Base-by-base conservation (phyloP, 2,888 invertebrate genomes). In the Acleris sparsana region DNA sequence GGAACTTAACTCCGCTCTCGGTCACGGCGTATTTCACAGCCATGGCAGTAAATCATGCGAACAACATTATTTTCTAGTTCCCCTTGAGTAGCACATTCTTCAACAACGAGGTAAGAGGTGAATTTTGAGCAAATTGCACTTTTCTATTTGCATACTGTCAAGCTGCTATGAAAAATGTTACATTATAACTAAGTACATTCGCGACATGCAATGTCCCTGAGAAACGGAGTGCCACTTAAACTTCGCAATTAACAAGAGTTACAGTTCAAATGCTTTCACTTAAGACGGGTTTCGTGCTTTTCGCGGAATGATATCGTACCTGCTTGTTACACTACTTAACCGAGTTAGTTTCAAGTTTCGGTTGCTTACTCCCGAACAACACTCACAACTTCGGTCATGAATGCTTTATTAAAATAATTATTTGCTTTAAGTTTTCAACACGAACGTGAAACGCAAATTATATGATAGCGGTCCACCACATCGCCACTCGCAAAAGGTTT, bases 171-270 rank as follows among this genome's bases (percentile, higher is more conserved):
- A 61, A 51, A 61, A 56, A 44, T 61, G 43, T 61, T 60, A 59
- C 58, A 51, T 51, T 51, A 51, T 65, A 55, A 53, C 20, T 13
- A 39, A 39, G 39, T 39, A 46, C n/a, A 57, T 22, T 20, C 13
- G n/a, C 44, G 33, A 33, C 65, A 65, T 65, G 65, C 65, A 56
- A 65, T 39, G 62, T n/a, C 60, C 60, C 55, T n/a, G 43, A 65
- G 64, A 46, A 51, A 44, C 43, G 46, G 51, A 53, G 33, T 11
- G 49, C 25, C 33, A 46, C 51, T 46, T 56, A 48, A 57, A 66
- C 46, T 66, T 66, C 16, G 17, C 57, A 66, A 66, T 57, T 66
- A 66, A 66, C 66, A 46, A 66, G 62, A 65, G 65, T 65, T 65
- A 51, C 64, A 60, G 65, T 57, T 57, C 22, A 66, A 62, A 56